These are phyloP conservation scores for Chionoecetes opilio DNA, from an alignment of 1,140 invertebrate genomes.

Conservation along the genomic window DNA sequence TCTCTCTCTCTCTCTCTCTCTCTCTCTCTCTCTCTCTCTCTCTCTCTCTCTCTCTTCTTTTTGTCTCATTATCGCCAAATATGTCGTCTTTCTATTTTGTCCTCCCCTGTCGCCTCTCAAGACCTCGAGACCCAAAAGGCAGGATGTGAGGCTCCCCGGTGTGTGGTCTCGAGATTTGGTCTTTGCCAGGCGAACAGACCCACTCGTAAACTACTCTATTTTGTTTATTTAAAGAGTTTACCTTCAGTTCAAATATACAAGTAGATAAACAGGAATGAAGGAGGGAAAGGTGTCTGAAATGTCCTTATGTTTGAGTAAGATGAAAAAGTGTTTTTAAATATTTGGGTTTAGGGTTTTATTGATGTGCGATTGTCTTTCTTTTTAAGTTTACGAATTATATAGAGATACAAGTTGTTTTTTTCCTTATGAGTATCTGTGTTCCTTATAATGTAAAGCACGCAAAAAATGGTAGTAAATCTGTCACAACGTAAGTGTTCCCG, in stretches of 20 bases:
- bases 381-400: neutral
- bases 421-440: neutral
- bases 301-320: neutral
- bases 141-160: neutral
- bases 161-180: neutral
- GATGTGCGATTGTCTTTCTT: no score
- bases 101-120: neutral
- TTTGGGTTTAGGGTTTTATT: no score
- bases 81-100: neutral
- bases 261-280: neutral
- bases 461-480: neutral
- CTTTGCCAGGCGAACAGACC: neutral
- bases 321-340: neutral
- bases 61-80: neutral
- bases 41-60: slow-evolving; percentile 47
- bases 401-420: neutral
- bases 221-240: neutral
- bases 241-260: neutral
- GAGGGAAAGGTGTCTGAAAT: neutral
- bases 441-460: neutral
- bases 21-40: slow-evolving; percentile 58
- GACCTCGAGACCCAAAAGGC: neutral
- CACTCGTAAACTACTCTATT: neutral
- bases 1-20: slow-evolving; percentile 53
- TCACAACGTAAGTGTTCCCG: neutral